A percentile compares a stretch with the other conserved stretches of the same genome.
These are phyloP conservation scores for Caenorhabditis zanzibari DNA, from an alignment of 2,888 invertebrate species.

Conservation along the genomic window DNA sequence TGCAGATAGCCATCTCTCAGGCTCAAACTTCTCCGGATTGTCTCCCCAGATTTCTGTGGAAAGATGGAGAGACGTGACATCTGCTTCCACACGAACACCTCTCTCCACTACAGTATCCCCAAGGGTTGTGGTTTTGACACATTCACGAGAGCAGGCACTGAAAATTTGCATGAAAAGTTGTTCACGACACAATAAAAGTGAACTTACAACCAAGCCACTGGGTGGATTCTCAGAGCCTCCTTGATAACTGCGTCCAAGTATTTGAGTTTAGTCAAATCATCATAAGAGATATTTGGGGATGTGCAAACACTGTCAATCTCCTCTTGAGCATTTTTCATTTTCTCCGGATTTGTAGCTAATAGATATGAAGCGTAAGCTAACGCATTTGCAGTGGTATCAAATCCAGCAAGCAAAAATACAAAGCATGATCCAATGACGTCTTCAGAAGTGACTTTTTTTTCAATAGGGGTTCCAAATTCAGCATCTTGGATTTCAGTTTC, in stretches of 20 bases:
- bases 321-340: slow-evolving; percentile 62
- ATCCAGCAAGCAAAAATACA: slow-evolving; percentile 80
- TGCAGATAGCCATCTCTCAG: slow-evolving; percentile 74
- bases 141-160: slow-evolving; percentile 73
- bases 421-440: slow-evolving; percentile 77
- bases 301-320: slow-evolving; percentile 76
- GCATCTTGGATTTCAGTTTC: slow-evolving; percentile 60
- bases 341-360: slow-evolving; percentile 83
- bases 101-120: slow-evolving; percentile 72
- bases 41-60: slow-evolving; percentile 80
- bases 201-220: slow-evolving; percentile 77
- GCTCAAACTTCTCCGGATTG: slow-evolving; percentile 78
- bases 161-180: slow-evolving; percentile 43
- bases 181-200: not conserved
- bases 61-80: slow-evolving; percentile 76
- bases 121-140: slow-evolving; percentile 74
- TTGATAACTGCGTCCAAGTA: slow-evolving; percentile 78
- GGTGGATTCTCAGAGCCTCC: slow-evolving; percentile 78
- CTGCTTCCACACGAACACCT: slow-evolving; percentile 76
- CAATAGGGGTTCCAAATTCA: slow-evolving; percentile 47
- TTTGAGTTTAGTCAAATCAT: slow-evolving; percentile 73
- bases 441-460: slow-evolving; percentile 73
- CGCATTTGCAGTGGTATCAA: slow-evolving; percentile 85
- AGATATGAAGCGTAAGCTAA: slow-evolving; percentile 85
- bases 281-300: slow-evolving; percentile 70